A percentile compares a stretch with the other conserved stretches of the same genome.
phyloP scores from a whole-genome alignment of 1,140 invertebrate species.

The Vollenhovia emeryi region DNA sequence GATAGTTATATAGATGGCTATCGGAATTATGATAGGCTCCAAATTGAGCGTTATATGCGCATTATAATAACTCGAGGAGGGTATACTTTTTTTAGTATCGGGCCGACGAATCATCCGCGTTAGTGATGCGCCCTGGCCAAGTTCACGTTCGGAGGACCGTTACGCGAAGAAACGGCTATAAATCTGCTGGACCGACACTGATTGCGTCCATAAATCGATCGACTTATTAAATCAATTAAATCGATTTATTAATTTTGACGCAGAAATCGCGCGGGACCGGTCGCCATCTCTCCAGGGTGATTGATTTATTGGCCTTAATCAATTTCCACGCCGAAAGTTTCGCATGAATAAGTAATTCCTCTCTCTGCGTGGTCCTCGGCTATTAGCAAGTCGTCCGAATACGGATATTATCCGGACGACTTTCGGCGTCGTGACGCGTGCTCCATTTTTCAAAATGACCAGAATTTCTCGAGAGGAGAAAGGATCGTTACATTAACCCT shows the following conservation, averaged over 20 bases:
- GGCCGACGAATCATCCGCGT: conserved; percentile 5
- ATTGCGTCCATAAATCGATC: conserved; percentile 72
- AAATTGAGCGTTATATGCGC: conserved; percentile 2
- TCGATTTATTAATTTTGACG: conserved; percentile 73
- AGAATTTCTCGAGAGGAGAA: conserved; percentile 9
- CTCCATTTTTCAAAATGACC: conserved; percentile 36
- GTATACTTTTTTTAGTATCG: conserved; percentile 13
- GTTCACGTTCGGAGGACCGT: conserved; percentile 43
- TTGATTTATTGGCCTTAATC: conserved; percentile 69
- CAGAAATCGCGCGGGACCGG: conserved; percentile 52
- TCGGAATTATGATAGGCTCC: conserved; percentile 26
- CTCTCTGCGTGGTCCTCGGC: conserved; percentile 62
- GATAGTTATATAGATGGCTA: conserved; percentile 35
- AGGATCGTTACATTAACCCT: conserved; percentile 10
- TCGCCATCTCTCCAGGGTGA: conserved; percentile 41
- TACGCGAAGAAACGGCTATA: conserved; percentile 42
- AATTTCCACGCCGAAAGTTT: conserved; percentile 71
- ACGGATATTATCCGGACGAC: conserved; percentile 38
- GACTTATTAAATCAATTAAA: conserved; percentile 74
- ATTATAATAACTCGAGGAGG: background rate
- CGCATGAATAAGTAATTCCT: conserved; percentile 70
- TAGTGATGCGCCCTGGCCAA: conserved; percentile 10
- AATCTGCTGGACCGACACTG: conserved; percentile 57
- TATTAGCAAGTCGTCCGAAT: conserved; percentile 47
- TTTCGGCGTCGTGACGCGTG: conserved; percentile 9